These are phyloP conservation scores for Flexamia atlantica DNA, from an alignment of 2,888 invertebrate species.

Conservation along the genomic window DNA sequence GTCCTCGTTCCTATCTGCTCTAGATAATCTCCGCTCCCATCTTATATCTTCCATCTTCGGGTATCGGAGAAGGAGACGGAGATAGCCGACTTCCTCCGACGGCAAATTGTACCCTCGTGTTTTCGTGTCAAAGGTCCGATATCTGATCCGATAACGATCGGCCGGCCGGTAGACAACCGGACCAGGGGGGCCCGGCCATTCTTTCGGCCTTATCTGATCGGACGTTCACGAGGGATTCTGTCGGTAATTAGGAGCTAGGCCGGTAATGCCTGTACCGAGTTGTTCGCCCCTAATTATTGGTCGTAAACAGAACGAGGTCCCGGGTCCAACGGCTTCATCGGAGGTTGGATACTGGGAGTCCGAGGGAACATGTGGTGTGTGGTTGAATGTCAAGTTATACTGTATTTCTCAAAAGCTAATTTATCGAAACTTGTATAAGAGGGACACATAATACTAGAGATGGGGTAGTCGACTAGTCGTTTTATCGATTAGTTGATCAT, in stretches of 20 bases:
- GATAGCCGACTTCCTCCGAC: slow-evolving; percentile 45
- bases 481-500: too few relatives aligned
- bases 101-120: slow-evolving; percentile 53
- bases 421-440: too few relatives aligned
- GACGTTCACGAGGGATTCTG: slow-evolving; percentile 50
- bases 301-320: slow-evolving; percentile 39
- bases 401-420: too few relatives aligned
- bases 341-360: background rate
- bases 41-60: background rate
- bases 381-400: too few relatives aligned
- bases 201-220: slow-evolving; percentile 49
- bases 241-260: slow-evolving; percentile 43
- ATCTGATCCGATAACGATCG: slow-evolving; percentile 52
- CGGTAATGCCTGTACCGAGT: slow-evolving; percentile 35
- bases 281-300: slow-evolving; percentile 40
- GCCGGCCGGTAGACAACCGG: slow-evolving; percentile 26
- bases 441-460: too few relatives aligned
- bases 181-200: slow-evolving; percentile 44
- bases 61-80: too few relatives aligned
- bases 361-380: background rate
- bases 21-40: background rate
- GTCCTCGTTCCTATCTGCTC: slow-evolving; percentile 31
- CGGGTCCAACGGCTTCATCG: slow-evolving; percentile 3
- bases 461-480: too few relatives aligned
- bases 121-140: slow-evolving; percentile 53